Evolutionary conservation across 35 echinoderm and acorn worm species (phyloP).

Genomic region (Eucidaris tribuloides): DNA sequence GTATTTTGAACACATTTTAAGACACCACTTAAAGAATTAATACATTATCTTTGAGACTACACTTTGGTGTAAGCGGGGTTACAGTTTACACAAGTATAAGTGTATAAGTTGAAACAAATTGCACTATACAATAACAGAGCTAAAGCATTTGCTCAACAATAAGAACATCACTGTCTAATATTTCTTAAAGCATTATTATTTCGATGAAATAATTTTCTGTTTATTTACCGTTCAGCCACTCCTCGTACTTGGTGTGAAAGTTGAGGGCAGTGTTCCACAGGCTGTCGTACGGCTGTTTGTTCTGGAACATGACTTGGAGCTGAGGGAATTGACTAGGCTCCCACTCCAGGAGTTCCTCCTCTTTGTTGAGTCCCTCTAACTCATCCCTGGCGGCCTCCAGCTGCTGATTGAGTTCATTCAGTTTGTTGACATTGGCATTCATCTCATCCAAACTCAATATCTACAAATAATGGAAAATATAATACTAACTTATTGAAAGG

Average conservation of each 20-base stretch:
- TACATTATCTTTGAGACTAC: no score
- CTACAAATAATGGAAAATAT: constrained; percentile 18
- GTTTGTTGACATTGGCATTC: constrained; percentile 91
- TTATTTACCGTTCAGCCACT: constrained; percentile 91
- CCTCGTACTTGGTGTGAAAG: constrained; percentile 94
- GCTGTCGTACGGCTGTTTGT: constrained; percentile 85
- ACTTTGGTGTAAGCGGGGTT: no score
- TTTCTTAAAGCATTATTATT: no score
- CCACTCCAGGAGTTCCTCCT: constrained; percentile 98
- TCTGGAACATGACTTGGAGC: constrained; percentile 53
- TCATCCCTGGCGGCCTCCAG: constrained; percentile 87
- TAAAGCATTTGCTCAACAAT: no score
- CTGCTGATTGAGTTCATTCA: constrained; percentile 80
- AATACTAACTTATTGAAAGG: no score
- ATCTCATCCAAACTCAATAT: constrained; percentile 98
- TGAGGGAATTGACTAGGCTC: constrained; percentile 90
- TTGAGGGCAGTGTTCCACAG: constrained; percentile 98
- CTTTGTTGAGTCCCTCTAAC: constrained; percentile 86
- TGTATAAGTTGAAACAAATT: no score
- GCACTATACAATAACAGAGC: no score
- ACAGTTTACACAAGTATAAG: no score
- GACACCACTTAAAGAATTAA: no score
- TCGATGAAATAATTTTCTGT: no score
- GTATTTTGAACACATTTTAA: no score
- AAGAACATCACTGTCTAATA: no score